Evolutionary conservation across 2,888 invertebrate species (phyloP).

Genomic region (Cephalotes varians): DNA sequence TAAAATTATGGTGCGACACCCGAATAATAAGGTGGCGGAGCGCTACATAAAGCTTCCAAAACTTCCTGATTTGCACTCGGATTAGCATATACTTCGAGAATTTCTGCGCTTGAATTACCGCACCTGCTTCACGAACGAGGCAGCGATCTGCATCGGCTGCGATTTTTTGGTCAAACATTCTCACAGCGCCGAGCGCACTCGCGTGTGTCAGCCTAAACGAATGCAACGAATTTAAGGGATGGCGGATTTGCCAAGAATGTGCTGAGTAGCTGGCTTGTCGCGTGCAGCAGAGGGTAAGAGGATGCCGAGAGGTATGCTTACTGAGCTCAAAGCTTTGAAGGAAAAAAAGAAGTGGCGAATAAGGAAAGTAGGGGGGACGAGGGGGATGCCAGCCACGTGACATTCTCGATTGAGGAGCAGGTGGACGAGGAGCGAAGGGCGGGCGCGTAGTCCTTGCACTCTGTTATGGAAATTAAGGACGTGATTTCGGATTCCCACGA

Average conservation of each 20-base stretch:
- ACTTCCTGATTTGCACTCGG: not conserved
- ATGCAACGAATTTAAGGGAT: slow-evolving; percentile 41
- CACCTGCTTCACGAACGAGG: not conserved
- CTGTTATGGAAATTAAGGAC: slow-evolving; percentile 80
- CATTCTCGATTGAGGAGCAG: slow-evolving; percentile 60
- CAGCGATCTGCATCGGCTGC: not conserved
- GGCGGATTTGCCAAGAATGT: slow-evolving; percentile 54
- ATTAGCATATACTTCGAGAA: not conserved
- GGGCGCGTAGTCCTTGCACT: slow-evolving; percentile 55
- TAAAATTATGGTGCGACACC: not conserved
- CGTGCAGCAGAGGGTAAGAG: slow-evolving; percentile 64
- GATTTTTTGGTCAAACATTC: slow-evolving; percentile 32
- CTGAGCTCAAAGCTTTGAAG: slow-evolving; percentile 75
- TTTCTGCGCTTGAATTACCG: not conserved
- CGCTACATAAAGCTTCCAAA: not conserved
- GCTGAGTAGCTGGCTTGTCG: slow-evolving; percentile 66
- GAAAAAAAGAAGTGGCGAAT: slow-evolving; percentile 43
- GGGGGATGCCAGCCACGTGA: slow-evolving; percentile 56
- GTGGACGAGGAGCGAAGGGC: slow-evolving; percentile 35
- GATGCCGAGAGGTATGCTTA: slow-evolving; percentile 78
- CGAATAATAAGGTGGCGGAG: not conserved
- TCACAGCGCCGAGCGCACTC: not conserved
- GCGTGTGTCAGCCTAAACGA: slow-evolving; percentile 41
- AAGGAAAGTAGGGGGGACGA: slow-evolving; percentile 45
- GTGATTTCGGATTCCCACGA: slow-evolving; percentile 75